A percentile compares a stretch with the other conserved stretches of the same genome.
Evolutionary conservation across 2,113 vertebrate species (phyloP).

Genomic region (Hemicordylus capensis): DNA sequence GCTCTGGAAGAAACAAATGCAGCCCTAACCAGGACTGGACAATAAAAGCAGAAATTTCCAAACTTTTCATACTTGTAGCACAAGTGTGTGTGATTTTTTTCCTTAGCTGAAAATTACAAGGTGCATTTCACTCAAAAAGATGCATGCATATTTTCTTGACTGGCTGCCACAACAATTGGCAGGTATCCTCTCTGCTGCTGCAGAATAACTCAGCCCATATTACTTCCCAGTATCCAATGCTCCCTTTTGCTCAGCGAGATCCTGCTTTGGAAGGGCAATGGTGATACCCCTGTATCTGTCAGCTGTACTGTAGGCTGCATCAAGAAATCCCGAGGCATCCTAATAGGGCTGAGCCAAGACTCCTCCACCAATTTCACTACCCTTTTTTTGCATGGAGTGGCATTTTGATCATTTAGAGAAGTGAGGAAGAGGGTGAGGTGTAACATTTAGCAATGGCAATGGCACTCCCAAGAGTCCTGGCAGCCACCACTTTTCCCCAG

Average conservation of each 20-base stretch:
- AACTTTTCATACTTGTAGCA: neutral
- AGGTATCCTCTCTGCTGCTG: neutral
- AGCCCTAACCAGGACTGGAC: neutral
- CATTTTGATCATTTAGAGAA: no score
- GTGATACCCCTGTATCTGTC: neutral
- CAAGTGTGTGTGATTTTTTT: neutral
- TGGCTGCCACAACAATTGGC: neutral
- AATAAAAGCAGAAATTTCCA: neutral
- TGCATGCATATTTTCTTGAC: neutral
- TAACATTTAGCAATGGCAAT: no score
- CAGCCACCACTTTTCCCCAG: no score
- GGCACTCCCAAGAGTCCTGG: no score
- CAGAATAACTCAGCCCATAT: no score
- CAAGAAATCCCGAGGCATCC: neutral
- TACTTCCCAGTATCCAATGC: neutral
- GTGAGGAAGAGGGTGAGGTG: no score
- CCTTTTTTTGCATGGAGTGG: no score
- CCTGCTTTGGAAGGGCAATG: neutral
- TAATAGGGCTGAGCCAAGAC: no score
- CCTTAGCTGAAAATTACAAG: neutral
- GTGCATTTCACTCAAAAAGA: neutral
- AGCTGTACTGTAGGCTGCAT: neutral
- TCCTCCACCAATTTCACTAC: no score
- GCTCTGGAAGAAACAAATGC: neutral
- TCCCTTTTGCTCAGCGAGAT: neutral